Base-by-base conservation (phyloP, 1,140 invertebrate species). In the Drosophila sucinea region DNA sequence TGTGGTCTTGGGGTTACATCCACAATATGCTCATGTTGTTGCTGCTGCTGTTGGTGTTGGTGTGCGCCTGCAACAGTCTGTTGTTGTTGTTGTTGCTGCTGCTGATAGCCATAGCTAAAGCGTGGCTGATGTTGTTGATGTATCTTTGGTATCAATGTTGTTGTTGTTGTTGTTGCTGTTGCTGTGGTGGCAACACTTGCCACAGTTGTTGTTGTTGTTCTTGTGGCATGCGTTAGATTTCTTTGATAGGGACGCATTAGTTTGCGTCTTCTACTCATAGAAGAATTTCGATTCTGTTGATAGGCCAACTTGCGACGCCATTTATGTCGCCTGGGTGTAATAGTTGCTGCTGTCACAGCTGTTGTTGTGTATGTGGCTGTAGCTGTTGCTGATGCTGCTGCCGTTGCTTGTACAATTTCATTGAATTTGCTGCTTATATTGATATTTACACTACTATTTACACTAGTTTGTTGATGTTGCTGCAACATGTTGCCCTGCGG, bases 401-500 rank as follows among this genome's bases (percentile, higher is more conserved):
- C 83, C 29, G 70, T 91, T 72, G 56, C 56, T 35, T 84, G 81
- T 67, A 91, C 81, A 81, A 90, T 91, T 90, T 91, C 90, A 82
- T 90, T 90, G 86, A 90, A 85, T 79, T 82, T 81, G 38, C 70
- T 89, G 86, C 76, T 89, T 79, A 85, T 69, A 79, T 85, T 90
- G 78, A 90, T 90, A 90, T 90, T 90, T 85, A 90, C 85, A 91
- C 90, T 91, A 79, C 85, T 91, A 90, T 91, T 91, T 91, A 91
- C 84, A 91, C 81, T 84, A 80, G 75, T 77, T 77, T 66, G 77
- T 68, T 55, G 70, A 67, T 89, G 77, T 80, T 89, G 74, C 67
- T 66, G 77, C 82, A 90, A 76, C 87, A 90, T 90, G 80, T 84
- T 87, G 83, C 71, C 89, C 77, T 56, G 67, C 27, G 72, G 80